These are phyloP conservation scores for Orientallactaga sibirica DNA, from an alignment of 2,797 vertebrate genomes.

Conservation along the genomic window DNA sequence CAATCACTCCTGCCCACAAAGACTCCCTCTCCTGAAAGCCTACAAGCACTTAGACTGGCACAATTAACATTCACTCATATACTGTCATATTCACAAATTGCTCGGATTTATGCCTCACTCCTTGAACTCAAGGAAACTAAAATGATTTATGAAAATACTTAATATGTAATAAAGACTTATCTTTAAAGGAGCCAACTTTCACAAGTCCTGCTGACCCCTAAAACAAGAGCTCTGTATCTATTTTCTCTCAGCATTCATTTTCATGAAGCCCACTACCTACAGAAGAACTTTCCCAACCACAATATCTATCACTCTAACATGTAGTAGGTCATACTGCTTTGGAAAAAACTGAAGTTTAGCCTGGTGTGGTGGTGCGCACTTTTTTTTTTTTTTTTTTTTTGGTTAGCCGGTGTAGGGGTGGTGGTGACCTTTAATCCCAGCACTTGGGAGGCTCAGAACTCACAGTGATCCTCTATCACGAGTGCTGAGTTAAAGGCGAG, in stretches of 20 bases:
- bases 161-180: not conserved
- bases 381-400: no score
- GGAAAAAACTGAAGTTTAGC: constrained; percentile 32
- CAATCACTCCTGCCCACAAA: not conserved
- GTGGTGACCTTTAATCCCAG: no score
- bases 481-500: no score
- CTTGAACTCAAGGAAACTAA: constrained; percentile 30
- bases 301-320: not conserved
- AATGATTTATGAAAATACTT: not conserved
- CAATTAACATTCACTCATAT: not conserved
- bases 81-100: not conserved
- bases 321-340: not conserved
- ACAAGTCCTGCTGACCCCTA: not conserved
- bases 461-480: no score
- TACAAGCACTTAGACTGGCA: not conserved
- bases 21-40: not conserved
- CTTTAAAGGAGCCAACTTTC: constrained; percentile 41
- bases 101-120: not conserved
- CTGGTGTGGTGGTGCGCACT: no score
- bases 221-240: not conserved
- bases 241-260: not conserved
- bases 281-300: not conserved
- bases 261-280: not conserved
- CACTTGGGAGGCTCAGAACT: no score
- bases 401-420: no score